Conservation (phyloP, 2,797 vertebrate genomes). For the Rhynchotus rufescens region DNA sequence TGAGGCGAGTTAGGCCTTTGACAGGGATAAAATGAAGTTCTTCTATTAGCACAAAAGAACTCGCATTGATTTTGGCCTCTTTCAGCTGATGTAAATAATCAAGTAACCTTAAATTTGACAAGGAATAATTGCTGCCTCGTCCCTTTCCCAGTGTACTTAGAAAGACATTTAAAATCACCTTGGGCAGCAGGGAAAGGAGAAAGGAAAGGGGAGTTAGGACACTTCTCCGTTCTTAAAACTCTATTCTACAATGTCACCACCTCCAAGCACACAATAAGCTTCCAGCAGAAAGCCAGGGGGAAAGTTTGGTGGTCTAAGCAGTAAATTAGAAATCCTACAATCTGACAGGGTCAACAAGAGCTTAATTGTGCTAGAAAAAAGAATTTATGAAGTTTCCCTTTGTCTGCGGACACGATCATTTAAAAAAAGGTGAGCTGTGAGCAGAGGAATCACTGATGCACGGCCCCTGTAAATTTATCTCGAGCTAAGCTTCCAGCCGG, state of each 20-base stretch:
- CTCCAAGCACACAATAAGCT: background rate
- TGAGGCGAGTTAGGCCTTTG: constrained; percentile 23
- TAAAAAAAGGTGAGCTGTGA: background rate
- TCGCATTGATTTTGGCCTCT: constrained; percentile 41
- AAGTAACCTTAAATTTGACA: constrained; percentile 60
- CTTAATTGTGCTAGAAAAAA: background rate
- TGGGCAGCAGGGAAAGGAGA: constrained; percentile 27
- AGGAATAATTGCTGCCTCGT: constrained; percentile 26
- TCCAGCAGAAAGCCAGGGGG: background rate
- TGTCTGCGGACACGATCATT: background rate
- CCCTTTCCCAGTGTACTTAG: background rate
- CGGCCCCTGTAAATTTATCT: background rate
- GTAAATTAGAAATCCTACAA: background rate
- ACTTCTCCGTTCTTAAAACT: constrained; percentile 32
- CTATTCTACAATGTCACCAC: constrained; percentile 25
- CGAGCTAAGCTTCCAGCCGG: background rate
- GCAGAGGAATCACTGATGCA: background rate
- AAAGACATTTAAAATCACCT: constrained; percentile 66
- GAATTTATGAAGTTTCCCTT: constrained; percentile 31
- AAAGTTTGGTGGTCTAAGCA: background rate
- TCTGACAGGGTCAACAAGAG: background rate
- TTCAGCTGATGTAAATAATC: constrained; percentile 61
- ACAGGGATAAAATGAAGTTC: constrained; percentile 53
- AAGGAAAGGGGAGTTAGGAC: background rate
- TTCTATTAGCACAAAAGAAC: constrained; percentile 43